Conservation (phyloP, 1,140 invertebrate genomes). For the Euwallacea similis region DNA sequence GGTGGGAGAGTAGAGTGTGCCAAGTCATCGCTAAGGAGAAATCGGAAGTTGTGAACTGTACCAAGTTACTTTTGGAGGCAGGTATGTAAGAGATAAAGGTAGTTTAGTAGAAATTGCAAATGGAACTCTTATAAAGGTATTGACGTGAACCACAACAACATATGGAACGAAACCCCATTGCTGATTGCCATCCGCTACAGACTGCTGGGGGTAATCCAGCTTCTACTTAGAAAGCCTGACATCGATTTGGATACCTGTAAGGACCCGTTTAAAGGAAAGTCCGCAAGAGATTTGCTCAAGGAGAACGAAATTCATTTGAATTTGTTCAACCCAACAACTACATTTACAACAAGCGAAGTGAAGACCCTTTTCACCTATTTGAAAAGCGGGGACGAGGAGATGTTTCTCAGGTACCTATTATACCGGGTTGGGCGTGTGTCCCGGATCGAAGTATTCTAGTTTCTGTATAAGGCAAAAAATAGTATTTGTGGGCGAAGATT, state of each 20-base stretch:
- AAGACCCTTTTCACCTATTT: conserved; percentile 35
- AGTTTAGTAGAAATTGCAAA: no score
- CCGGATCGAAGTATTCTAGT: no score
- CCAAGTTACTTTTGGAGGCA: conserved; percentile 31
- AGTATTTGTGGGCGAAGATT: no score
- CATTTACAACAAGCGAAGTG: conserved; percentile 1
- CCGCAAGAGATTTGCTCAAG: conserved; percentile 34
- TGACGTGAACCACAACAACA: conserved; percentile 40
- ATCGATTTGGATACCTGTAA: conserved; percentile 37
- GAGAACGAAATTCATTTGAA: conserved; percentile 29
- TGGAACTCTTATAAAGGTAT: conserved; percentile 6
- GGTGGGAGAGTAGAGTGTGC: conserved; percentile 29
- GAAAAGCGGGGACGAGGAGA: conserved; percentile 36
- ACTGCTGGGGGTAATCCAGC: conserved; percentile 26
- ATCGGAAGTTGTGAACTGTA: conserved; percentile 30
- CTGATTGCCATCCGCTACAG: conserved; percentile 37
- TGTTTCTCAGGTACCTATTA: conserved; percentile 25
- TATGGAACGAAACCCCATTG: conserved; percentile 42
- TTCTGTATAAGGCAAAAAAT: no score
- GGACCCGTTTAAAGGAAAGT: conserved; percentile 17
- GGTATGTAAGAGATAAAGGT: not conserved
- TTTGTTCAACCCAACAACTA: not conserved
- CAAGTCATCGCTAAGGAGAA: conserved; percentile 34
- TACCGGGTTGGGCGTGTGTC: no score
- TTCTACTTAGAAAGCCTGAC: conserved; percentile 19